Conservation (phyloP, 2,888 invertebrate genomes). For the Malthinus seriepunctatus region DNA sequence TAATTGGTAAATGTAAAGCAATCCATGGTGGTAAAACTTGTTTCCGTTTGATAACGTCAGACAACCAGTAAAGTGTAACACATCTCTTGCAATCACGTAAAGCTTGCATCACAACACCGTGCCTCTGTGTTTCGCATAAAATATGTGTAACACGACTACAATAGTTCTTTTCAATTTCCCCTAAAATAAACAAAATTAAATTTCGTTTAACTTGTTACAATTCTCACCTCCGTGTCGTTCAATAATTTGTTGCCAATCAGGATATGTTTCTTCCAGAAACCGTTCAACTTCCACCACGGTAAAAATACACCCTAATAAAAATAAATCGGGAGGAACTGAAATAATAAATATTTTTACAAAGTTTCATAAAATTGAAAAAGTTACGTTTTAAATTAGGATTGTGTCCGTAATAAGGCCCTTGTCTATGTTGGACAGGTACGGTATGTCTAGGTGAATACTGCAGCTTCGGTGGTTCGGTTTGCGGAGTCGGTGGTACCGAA, state of each 20-base stretch:
- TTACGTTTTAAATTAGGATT: conserved; percentile 81
- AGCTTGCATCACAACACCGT: conserved; percentile 87
- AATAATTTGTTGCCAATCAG: conserved; percentile 51
- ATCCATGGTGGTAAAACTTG: conserved; percentile 92
- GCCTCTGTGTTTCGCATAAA: conserved; percentile 86
- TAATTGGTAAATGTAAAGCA: conserved; percentile 85
- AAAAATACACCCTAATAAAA: conserved; percentile 92
- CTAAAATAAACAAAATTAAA: conserved; percentile 48
- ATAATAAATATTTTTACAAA: conserved; percentile 4
- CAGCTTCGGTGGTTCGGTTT: conserved; percentile 48
- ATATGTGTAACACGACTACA: conserved; percentile 89
- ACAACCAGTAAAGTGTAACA: conserved; percentile 88
- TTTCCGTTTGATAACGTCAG: conserved; percentile 84
- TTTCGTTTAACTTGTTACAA: neutral
- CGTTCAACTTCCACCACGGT: conserved; percentile 58
- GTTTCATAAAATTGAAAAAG: conserved; percentile 25
- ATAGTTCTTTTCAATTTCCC: conserved; percentile 85
- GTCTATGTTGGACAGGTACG: conserved; percentile 58
- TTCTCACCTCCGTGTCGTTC: conserved; percentile 50
- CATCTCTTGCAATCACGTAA: conserved; percentile 69
- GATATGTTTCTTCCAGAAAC: conserved; percentile 46
- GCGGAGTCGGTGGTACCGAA: conserved; percentile 56
- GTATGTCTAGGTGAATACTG: conserved; percentile 51
- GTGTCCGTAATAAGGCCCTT: conserved; percentile 85
- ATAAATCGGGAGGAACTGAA: conserved; percentile 79